Conservation (phyloP, 2,888 invertebrate species). For the Caenorhabditis angaria region DNA sequence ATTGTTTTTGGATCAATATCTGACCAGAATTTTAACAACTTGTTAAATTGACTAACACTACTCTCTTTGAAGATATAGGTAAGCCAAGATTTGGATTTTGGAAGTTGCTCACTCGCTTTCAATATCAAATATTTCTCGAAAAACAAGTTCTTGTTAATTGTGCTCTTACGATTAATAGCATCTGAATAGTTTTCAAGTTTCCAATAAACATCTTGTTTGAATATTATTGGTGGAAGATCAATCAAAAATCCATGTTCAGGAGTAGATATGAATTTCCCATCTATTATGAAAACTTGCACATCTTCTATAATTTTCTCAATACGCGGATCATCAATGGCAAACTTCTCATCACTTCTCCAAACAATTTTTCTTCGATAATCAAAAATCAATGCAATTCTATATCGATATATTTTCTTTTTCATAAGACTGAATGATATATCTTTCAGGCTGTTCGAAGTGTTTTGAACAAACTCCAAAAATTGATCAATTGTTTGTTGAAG, state of each 20-base stretch:
- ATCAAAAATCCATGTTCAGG: neutral
- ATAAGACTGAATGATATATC: conserved; percentile 17
- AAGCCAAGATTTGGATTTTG: neutral
- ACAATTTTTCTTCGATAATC: conserved; percentile 38
- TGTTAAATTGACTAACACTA: neutral
- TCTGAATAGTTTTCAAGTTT: conserved; percentile 21
- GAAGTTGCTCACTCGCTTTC: neutral
- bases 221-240: conserved; percentile 23
- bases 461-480: conserved; percentile 16
- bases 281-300: neutral
- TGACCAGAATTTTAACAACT: conserved; percentile 38
- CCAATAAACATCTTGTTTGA: conserved; percentile 26
- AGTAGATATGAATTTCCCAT: neutral
- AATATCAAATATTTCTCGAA: conserved; percentile 18
- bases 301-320: neutral
- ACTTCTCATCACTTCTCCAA: neutral
- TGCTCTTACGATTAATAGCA: conserved; percentile 11
- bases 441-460: conserved; percentile 13
- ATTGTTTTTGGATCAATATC: conserved; percentile 8
- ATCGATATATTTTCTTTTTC: conserved; percentile 27
- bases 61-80: neutral
- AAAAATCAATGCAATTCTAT: conserved; percentile 33
- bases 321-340: conserved; percentile 8
- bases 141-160: conserved; percentile 13
- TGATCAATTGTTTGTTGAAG: conserved; percentile 15